Base-by-base conservation (phyloP, 2,888 invertebrate species). In the Trichogramma evanescens region DNA sequence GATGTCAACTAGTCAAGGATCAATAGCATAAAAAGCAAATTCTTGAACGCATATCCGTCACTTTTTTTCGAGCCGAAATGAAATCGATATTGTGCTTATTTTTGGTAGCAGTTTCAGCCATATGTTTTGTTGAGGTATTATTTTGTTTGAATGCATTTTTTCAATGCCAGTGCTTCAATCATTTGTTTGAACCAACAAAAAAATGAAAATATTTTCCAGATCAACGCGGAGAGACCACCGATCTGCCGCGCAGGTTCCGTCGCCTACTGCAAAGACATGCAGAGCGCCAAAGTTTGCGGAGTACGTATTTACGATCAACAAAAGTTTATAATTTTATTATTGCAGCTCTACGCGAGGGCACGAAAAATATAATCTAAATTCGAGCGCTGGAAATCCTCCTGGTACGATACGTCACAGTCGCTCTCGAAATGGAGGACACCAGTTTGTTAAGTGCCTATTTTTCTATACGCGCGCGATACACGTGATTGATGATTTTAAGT, bases 251-350 rank as follows among this genome's bases (percentile, higher is more conserved):
- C 58, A 46, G 64, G 64, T 50, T 64, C 64, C 6, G 60, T 64
- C 8, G 57, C 54, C 26, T 64, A 60, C 51, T 64, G 64, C 57
- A 64, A 64, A 42, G 58, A 64, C 50, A 62, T 62, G 62, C 62
- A 60, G 45, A 64, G 56, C 13, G 64, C 64, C 42, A 64, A 64
- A 42, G 59, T 55, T n/a, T 64, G 64, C 50, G 61, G 58, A 41
- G 64, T 64, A 62, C 54, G 64, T 64, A 61, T 26, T 26, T 26
- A 26, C 26, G 2, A 26, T 26, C 3, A 26, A 26, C 26, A 26
- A 26, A 26, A 26, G 3, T 26, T 26, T 26, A 26, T 26, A 26
- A 26, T 26, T 26, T 26, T 26, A 26, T 26, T 26, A 26, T 26
- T 26, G 8, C n/a, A 45, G n/a, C 8, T 45, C 8, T 45, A 45